Base-by-base conservation (phyloP, 2,113 vertebrate genomes). In the Mohoua ochrocephala region DNA sequence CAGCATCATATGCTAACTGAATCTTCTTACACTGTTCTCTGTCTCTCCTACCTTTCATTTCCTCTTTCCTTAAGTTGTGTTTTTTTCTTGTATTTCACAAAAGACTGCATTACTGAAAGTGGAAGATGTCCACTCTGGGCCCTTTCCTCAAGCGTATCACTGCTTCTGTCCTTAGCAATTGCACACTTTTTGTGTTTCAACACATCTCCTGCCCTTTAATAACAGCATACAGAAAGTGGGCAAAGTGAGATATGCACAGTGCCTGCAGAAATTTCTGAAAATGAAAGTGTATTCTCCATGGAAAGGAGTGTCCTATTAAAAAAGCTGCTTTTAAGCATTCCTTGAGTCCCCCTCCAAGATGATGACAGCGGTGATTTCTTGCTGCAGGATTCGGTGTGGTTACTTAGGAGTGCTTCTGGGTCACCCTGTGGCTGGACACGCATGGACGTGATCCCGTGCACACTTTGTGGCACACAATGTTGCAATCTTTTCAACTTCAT, bases 261-360 rank as follows among this genome's bases (percentile, higher is more conserved):
- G 22, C 50, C 27, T 45, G 26, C n/a, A 63, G 24, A 71, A 77
- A 54, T 69, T 82, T 85, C 70, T 82, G 69, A 73, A 91, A 82
- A 49, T 54, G 21, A 59, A 63, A 12, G 16, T 0, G 0, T 24
- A 16, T 6, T 35, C 19, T 77, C 12, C 15, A 27, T 5, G 15
- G 41, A 77, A 88, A 80, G 9, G 6, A 80, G 7, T 20, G 50
- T n/a, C 16, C 31, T 27, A 13, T 23, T 15, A 2, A 5, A 33
- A 47, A 64, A 85, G 37, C 20, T 35, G 8, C 6, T 77, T 77
- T 19, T 63, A 49, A 77, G 5, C 5, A 19, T 77, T 53, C 49
- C 31, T 88, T 35, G 15, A 41, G 10, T 73, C 3, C 13, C 39
- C 4, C 5, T 68, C 18, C 15, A 68, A 71, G 75, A 53, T 2